A percentile compares a stretch with the other conserved stretches of the same genome.
Evolutionary conservation across 2,113 vertebrate species (phyloP).

Genomic region (Antigone vipio): DNA sequence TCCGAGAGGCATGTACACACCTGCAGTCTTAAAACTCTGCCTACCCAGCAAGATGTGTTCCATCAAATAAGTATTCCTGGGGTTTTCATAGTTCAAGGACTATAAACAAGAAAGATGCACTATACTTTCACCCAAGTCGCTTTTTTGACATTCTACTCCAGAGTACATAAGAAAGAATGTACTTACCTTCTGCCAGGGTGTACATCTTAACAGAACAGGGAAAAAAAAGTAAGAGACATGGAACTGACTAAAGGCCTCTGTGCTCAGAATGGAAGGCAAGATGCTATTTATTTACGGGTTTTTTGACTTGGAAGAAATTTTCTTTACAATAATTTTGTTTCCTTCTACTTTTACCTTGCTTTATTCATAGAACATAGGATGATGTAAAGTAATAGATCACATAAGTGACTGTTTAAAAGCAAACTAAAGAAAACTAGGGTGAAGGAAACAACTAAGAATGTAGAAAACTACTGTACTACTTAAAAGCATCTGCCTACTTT

Average conservation of each 20-base stretch:
- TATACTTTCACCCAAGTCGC: not conserved
- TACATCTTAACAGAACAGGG: not conserved
- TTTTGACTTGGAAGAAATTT: not conserved
- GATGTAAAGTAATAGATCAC: not conserved
- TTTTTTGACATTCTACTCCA: conserved; percentile 9
- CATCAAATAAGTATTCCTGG: not conserved
- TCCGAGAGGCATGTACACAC: not conserved
- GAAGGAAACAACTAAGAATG: not conserved
- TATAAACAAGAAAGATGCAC: conserved; percentile 33
- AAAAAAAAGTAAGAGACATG: not conserved
- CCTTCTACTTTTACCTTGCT: not conserved
- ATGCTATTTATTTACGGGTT: not conserved
- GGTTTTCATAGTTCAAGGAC: conserved; percentile 13
- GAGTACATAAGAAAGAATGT: not conserved
- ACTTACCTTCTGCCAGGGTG: conserved; percentile 1
- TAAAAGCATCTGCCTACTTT: conserved; percentile 1
- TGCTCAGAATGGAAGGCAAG: not conserved
- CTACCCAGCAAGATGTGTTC: not conserved
- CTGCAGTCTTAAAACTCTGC: not conserved
- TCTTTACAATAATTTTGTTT: not conserved
- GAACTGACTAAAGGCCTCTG: not conserved
- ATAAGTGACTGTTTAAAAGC: not conserved
- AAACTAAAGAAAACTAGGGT: not conserved
- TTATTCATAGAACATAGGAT: not conserved
- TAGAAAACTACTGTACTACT: not conserved